phyloP scores from a whole-genome alignment of 2,113 vertebrate genomes.

The Gallinago paraguaiae region DNA sequence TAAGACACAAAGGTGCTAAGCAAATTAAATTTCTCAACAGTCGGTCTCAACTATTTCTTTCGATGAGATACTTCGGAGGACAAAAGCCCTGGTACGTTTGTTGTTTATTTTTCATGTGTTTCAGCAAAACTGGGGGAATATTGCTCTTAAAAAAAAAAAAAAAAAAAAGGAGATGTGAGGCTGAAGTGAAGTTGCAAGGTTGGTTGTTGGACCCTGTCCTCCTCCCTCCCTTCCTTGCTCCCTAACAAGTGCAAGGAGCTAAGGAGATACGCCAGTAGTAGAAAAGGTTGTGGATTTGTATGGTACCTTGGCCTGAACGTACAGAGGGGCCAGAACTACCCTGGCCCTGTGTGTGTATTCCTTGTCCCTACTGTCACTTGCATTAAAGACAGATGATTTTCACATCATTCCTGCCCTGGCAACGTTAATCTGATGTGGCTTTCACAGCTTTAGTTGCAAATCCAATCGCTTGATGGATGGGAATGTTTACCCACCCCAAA shows the following conservation, averaged over 20 bases:
- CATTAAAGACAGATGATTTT: neutral
- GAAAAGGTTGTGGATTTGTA: rapidly evolving
- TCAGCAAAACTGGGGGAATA: neutral
- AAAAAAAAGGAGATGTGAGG: neutral
- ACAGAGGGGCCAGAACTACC: neutral
- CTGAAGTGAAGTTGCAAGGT: neutral
- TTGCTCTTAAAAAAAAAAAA: neutral
- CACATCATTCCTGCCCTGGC: constrained; percentile 30
- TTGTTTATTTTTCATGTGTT: neutral
- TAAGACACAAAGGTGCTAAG: constrained; percentile 20
- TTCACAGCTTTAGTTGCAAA: constrained; percentile 44
- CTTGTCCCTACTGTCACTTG: neutral
- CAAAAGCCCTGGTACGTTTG: neutral
- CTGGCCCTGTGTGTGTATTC: neutral
- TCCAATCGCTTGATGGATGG: constrained; percentile 28
- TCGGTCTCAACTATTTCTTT: constrained; percentile 11
- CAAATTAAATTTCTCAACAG: neutral
- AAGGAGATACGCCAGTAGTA: neutral
- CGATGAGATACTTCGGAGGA: neutral
- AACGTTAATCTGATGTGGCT: constrained; percentile 44
- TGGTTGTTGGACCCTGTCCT: neutral
- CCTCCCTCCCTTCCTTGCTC: neutral
- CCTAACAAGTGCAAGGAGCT: neutral
- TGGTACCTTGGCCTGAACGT: neutral
- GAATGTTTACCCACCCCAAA: constrained; percentile 62